phyloP scores from a whole-genome alignment of 2,888 invertebrate species.

The Isotomurus palustris region DNA sequence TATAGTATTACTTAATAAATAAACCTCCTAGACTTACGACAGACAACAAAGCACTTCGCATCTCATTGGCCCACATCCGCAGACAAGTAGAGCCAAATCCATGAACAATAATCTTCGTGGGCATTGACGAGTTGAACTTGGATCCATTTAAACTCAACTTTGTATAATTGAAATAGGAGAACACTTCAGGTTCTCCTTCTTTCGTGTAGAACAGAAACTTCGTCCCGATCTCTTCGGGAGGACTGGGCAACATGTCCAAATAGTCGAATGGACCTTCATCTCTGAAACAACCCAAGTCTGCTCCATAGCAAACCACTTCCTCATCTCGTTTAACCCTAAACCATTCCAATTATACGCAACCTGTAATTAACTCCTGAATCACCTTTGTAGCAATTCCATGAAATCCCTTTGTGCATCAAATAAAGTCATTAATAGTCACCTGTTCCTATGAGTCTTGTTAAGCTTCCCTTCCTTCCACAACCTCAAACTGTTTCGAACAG shows the following conservation, averaged over 20 bases:
- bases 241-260: slow-evolving; percentile 78
- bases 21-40: too few species aligned
- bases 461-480: slow-evolving; percentile 60
- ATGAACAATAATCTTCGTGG: slow-evolving; percentile 75
- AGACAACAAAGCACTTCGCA: slow-evolving; percentile 84
- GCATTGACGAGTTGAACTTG: slow-evolving; percentile 61
- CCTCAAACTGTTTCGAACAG: slow-evolving; percentile 67
- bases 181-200: slow-evolving; percentile 50
- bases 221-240: slow-evolving; percentile 81
- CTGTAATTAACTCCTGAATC: too few species aligned
- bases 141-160: slow-evolving; percentile 48
- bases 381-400: background rate
- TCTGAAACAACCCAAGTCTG: slow-evolving; percentile 83
- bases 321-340: slow-evolving; percentile 69
- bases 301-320: slow-evolving; percentile 73
- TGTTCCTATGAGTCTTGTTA: slow-evolving; percentile 52
- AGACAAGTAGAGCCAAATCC: slow-evolving; percentile 89
- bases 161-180: slow-evolving; percentile 68
- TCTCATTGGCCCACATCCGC: slow-evolving; percentile 89
- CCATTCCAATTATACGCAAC: background rate
- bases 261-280: slow-evolving; percentile 86
- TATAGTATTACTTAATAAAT: too few species aligned
- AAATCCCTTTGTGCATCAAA: too few species aligned
- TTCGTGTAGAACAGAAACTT: slow-evolving; percentile 67
- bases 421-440: background rate